Evolutionary conservation across 2,113 vertebrate genomes (phyloP).

Genomic region (Trichechus manatus): DNA sequence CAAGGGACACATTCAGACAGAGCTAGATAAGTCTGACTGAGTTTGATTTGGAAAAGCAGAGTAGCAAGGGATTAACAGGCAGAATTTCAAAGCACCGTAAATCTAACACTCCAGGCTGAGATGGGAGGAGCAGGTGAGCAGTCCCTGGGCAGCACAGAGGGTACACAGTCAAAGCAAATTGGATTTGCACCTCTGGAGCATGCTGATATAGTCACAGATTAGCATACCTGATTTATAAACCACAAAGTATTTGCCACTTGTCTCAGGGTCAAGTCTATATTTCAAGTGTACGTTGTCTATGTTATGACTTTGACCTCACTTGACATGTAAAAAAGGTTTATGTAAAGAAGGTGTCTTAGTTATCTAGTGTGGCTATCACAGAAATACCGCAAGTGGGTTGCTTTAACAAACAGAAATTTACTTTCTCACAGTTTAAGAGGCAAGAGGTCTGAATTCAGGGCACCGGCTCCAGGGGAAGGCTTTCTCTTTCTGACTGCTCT

Average conservation of each 20-base stretch:
- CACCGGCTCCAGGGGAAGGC: not conserved
- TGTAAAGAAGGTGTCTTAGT: not conserved
- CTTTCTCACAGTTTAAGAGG: too few species aligned
- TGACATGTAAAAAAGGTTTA: not conserved
- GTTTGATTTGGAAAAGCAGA: constrained; percentile 88
- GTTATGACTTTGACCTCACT: not conserved
- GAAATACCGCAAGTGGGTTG: too few species aligned
- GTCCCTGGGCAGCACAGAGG: constrained; percentile 63
- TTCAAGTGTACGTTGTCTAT: not conserved
- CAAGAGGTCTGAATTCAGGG: not conserved
- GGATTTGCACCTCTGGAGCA: not conserved
- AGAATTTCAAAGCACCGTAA: constrained; percentile 84
- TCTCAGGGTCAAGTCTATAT: not conserved
- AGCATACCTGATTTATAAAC: constrained; percentile 42
- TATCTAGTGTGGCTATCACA: not conserved
- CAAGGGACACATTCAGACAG: constrained; percentile 88
- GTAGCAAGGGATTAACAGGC: constrained; percentile 84
- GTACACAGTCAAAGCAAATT: constrained; percentile 60
- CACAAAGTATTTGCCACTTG: not conserved
- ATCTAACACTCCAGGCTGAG: constrained; percentile 73
- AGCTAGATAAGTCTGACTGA: constrained; percentile 83
- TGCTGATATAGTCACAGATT: not conserved
- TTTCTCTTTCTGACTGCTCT: not conserved
- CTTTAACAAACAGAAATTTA: too few species aligned
- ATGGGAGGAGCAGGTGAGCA: constrained; percentile 67